Evolutionary conservation across 2,797 vertebrate species (phyloP).

Genomic region (Urocyon cinereoargenteus): DNA sequence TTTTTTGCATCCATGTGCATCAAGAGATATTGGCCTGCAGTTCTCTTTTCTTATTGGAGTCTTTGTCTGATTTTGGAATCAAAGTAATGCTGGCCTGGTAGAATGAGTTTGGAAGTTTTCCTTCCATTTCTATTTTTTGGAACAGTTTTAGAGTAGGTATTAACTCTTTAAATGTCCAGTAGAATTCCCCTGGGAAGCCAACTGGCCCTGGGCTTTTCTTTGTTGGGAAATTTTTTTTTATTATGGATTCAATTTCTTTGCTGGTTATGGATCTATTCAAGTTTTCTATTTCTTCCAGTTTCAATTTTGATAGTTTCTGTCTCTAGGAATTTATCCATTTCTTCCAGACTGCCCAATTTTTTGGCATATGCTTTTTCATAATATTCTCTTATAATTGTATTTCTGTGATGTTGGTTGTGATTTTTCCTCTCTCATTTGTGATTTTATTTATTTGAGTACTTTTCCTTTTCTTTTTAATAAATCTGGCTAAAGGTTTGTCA

Average conservation of each 20-base stretch:
- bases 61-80: not conserved
- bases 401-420: not conserved
- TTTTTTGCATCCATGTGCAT: not conserved
- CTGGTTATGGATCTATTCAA: not conserved
- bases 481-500: not conserved
- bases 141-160: not conserved
- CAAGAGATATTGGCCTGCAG: not conserved
- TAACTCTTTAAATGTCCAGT: not conserved
- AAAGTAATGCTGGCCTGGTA: not conserved
- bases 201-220: not conserved
- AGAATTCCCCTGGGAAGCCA: not conserved
- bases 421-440: not conserved
- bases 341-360: not conserved
- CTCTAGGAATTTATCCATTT: not conserved
- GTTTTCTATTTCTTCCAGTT: not conserved
- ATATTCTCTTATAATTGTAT: not conserved
- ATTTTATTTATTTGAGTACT: not conserved
- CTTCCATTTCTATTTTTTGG: not conserved
- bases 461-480: not conserved
- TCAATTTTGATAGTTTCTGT: not conserved
- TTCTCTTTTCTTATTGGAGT: not conserved
- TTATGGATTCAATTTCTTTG: not conserved
- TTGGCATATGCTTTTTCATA: not conserved
- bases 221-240: not conserved
- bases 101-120: not conserved